Conservation (phyloP, 1,140 invertebrate species). For the Meteorus sp. region DNA sequence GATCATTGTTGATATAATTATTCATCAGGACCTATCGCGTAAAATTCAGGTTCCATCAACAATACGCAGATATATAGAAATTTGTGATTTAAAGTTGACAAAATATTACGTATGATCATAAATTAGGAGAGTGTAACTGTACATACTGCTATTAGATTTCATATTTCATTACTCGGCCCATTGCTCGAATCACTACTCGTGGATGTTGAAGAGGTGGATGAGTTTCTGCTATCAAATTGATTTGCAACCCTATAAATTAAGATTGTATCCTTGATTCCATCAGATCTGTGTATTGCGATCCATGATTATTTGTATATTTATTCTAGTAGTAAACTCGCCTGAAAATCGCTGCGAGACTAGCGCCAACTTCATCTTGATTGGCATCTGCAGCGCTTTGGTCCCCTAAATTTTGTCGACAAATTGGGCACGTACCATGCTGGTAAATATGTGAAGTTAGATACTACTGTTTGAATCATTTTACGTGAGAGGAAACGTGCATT, state of each 20-base stretch:
- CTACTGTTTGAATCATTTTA: slow-evolving; percentile 9
- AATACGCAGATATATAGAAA: neutral
- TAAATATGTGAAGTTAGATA: slow-evolving; percentile 36
- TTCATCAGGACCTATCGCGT: neutral
- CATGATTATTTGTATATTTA: neutral
- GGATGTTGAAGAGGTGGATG: slow-evolving; percentile 46
- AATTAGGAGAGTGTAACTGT: slow-evolving; percentile 16
- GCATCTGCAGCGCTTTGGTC: slow-evolving; percentile 58
- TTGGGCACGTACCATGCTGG: slow-evolving; percentile 91
- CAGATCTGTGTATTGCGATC: slow-evolving; percentile 7
- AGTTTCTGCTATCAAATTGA: slow-evolving; percentile 48
- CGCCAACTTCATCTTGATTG: slow-evolving; percentile 52
- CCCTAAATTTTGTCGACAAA: slow-evolving; percentile 82
- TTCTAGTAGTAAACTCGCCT: too few relatives aligned
- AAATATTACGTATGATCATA: slow-evolving; percentile 6
- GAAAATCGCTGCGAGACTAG: slow-evolving; percentile 58
- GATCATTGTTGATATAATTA: neutral
- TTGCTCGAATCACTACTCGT: slow-evolving; percentile 43
- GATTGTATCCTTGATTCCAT: slow-evolving; percentile 8
- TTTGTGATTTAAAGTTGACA: neutral
- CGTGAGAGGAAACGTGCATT: too few relatives aligned
- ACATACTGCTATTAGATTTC: slow-evolving; percentile 31
- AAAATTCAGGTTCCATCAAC: neutral
- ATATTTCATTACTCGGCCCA: slow-evolving; percentile 46
- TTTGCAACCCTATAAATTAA: slow-evolving; percentile 44